Evolutionary conservation across 2,888 invertebrate genomes (phyloP), one percentile per base, ranked within the genome.

Genomic region (Prosopocoilus inquinatus): DNA sequence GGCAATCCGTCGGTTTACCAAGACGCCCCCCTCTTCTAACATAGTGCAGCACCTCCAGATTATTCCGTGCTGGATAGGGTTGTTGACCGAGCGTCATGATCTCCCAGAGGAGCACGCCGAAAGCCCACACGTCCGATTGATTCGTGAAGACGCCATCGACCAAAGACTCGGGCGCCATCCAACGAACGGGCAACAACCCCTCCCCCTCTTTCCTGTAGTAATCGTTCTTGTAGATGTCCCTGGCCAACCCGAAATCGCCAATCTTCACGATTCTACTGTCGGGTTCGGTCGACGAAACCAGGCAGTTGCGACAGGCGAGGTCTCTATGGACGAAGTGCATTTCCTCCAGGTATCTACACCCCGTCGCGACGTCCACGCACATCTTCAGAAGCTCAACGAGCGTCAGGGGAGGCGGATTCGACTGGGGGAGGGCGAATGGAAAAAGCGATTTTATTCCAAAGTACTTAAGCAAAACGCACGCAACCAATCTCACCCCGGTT

Each of bases 141-240:
- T 92, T 91, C 0, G 96, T 96, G 74, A 97, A 99, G 1, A 97
- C 90, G 0, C 97, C 96, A 73, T 97, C 96, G 1, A 94, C 89
- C 9, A 98, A 79, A 16, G 96, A 94, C 78, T 99, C 99, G 1
- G 97, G 97, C 0, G 96, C 90, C 96, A 99, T 97, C 98, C 98
- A 98, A 38, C 96, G 82, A 1, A 98, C 95, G 1, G 97, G 98
- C 48, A 98, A 76, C 44, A 96, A 78, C 1, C 96, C 88, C 80
- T 89, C 89, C 1, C 93, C 91, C 77, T 95, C 95, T 76, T 97
- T 96, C 61, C 96, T 84, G 72, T 98, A 99, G 72, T 98, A 99
- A 75, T 98, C 97, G 70, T 93, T 96, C 75, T 94, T 94, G 77
- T 97, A 97, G 60, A 98, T 94, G 75, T 98, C 97, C 59, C 98